Base-by-base conservation (phyloP, 2,797 vertebrate genomes). In the Halcyon smyrnensis region DNA sequence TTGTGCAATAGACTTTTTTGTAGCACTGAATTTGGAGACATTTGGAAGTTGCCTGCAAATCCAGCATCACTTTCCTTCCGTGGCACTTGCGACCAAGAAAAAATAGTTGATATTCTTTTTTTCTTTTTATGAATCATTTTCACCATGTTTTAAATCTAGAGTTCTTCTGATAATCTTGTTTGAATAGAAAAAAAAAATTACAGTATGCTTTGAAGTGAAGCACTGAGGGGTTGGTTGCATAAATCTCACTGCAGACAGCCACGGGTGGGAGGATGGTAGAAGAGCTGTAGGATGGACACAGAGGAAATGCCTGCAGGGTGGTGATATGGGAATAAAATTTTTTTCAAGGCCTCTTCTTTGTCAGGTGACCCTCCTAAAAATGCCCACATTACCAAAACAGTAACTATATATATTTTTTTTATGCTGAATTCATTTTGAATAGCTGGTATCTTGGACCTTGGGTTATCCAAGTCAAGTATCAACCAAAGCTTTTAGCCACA, bases 191-290 rank as follows among this genome's bases (percentile, higher is more conserved):
- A 71, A 23, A 28, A 79, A 77, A 57, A 79, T 20, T n/a, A 48
- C 71, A 62, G 32, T 14, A 4, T 84, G 77, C 70, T 86, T 87
- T 21, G 17, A 30, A 63, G 62, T 41, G 67, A 70, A 89, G 82
- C 68, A 30, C 50, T 11, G 84, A 87, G 64, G 76, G 59, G 45
- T 45, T 92, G 69, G 59, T 84, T 89, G 87, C 85, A 71, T 95
- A 92, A 91, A 92, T 87, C 79, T 78, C 54, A 16, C 82, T 90
- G 73, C 65, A 93, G 92, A 92, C 79, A 90, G 92, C 34, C 86
- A 67, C 1, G 36, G 81, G 92, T 96, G 84, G 95, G 95, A 97
- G 93, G 93, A 89, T 91, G 90, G 81, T 53, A 70, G 92, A 87
- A 71, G 84, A 95, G 82, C 60, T 92, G 95, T 94, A 87, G 93